These are phyloP conservation scores for Blastobasis adustella DNA, from an alignment of 2,888 invertebrate species.

Conservation along the genomic window DNA sequence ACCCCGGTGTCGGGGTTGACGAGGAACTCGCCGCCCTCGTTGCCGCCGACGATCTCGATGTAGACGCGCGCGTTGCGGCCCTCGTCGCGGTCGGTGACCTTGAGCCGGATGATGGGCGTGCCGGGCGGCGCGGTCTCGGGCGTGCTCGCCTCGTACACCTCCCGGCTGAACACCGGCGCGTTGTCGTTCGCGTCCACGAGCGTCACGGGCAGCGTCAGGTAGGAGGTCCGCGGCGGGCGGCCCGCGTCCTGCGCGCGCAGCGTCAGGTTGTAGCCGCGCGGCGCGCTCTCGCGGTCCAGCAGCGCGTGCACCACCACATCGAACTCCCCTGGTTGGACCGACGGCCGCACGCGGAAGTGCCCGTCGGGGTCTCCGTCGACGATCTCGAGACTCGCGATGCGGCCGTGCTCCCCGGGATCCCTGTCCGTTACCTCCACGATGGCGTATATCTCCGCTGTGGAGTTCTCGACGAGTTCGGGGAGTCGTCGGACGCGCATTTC, in stretches of 20 bases:
- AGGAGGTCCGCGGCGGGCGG: conserved; percentile 83
- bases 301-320: conserved; percentile 86
- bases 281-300: conserved; percentile 85
- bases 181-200: conserved; percentile 89
- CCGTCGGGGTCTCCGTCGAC: conserved; percentile 93
- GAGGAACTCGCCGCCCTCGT: conserved; percentile 90
- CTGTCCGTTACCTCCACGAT: conserved; percentile 89
- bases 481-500: conserved; percentile 87
- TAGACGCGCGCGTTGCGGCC: conserved; percentile 89
- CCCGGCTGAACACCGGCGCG: conserved; percentile 89
- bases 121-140: conserved; percentile 92
- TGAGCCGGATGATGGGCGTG: conserved; percentile 90
- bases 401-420: conserved; percentile 89
- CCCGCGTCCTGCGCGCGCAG: conserved; percentile 90
- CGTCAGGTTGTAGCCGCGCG: conserved; percentile 90
- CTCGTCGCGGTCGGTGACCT: conserved; percentile 89
- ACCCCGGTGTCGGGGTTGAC: conserved; percentile 93
- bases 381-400: conserved; percentile 87
- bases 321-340: conserved; percentile 80
- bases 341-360: conserved; percentile 84
- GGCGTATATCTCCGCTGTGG: conserved; percentile 90
- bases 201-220: conserved; percentile 87
- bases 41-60: conserved; percentile 93
- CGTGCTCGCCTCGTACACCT: conserved; percentile 90
- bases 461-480: conserved; percentile 86